Evolutionary conservation across 2,888 invertebrate genomes (phyloP).

Genomic region (Lithosia quadra): DNA sequence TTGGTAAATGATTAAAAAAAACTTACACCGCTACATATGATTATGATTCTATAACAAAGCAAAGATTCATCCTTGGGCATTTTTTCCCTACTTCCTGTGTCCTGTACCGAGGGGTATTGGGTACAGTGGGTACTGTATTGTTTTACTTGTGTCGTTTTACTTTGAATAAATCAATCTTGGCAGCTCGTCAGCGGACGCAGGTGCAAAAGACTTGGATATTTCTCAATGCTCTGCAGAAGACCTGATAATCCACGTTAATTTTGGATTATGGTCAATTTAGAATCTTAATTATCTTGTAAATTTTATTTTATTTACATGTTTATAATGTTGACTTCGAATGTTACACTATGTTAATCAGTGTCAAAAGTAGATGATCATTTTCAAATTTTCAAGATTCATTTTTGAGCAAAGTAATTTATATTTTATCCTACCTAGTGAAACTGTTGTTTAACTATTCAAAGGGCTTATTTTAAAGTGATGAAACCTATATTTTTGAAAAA

Average conservation of each 20-base stretch:
- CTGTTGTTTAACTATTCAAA: too few species aligned
- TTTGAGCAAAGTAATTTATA: too few species aligned
- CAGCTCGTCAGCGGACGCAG: conserved; percentile 76
- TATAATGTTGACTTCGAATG: too few species aligned
- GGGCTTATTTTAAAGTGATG: too few species aligned
- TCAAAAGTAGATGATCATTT: too few species aligned
- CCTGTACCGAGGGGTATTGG: conserved; percentile 45
- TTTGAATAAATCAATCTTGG: conserved; percentile 78
- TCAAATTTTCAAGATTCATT: too few species aligned
- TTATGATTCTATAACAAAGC: conserved; percentile 65
- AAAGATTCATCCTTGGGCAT: conserved; percentile 62
- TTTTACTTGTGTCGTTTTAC: conserved; percentile 66
- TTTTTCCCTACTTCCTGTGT: conserved; percentile 66
- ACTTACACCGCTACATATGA: not conserved
- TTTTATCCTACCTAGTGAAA: too few species aligned
- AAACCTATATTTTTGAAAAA: too few species aligned
- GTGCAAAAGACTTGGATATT: conserved; percentile 59
- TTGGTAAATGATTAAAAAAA: conserved; percentile 24
- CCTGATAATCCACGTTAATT: conserved; percentile 47
- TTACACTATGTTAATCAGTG: too few species aligned
- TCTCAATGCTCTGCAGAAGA: conserved; percentile 46
- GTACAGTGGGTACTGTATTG: conserved; percentile 60
- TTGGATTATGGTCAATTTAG: conserved; percentile 14
- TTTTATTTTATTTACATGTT: not conserved
- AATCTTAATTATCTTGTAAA: not conserved